Percentiles rank a stretch among this genome's conserved stretches.
phyloP scores from a whole-genome alignment of 2,113 vertebrate species.

The Piprites chloris region DNA sequence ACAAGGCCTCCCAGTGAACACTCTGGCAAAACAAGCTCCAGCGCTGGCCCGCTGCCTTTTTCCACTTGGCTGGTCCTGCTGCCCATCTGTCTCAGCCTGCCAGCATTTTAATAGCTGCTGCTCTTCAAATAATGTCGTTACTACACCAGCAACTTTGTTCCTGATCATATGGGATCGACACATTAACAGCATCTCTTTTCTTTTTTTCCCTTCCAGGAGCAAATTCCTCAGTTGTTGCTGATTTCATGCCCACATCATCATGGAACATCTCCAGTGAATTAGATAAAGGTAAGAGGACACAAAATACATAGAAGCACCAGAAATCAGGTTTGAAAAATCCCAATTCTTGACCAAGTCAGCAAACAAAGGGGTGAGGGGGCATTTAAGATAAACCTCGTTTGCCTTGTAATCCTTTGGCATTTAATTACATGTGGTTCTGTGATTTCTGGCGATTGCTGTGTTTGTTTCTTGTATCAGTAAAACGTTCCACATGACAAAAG shows the following conservation, averaged over 20 bases:
- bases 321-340: neutral
- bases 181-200: neutral
- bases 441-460: conserved; percentile 49
- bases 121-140: neutral
- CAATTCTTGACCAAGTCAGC: neutral
- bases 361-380: neutral
- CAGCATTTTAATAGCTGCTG: neutral
- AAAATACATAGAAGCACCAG: neutral
- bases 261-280: conserved; percentile 89
- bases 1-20: neutral
- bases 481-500: conserved; percentile 71
- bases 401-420: conserved; percentile 13
- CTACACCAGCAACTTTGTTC: neutral
- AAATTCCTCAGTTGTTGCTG: conserved; percentile 80
- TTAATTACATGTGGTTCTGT: conserved; percentile 43
- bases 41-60: neutral
- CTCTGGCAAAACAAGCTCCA: neutral
- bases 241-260: conserved; percentile 80
- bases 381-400: neutral
- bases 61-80: neutral
- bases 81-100: conserved; percentile 8
- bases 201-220: conserved; percentile 75
- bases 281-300: conserved; percentile 75
- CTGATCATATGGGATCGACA: neutral
- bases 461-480: conserved; percentile 40